Evolutionary conservation across 1,140 invertebrate species (phyloP).

Genomic region (Rhopalosiphum padi): DNA sequence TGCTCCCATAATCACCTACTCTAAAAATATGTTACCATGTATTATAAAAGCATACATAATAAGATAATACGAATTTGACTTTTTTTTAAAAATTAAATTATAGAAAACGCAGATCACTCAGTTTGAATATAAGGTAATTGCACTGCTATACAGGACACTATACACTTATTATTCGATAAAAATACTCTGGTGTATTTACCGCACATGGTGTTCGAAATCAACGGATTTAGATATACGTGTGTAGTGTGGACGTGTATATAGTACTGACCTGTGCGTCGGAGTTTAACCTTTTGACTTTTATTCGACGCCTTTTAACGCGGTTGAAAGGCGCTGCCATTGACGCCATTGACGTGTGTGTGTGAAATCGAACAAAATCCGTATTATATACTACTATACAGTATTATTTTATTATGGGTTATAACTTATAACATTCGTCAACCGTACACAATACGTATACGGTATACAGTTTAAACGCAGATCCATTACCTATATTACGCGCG

Average conservation of each 20-base stretch:
- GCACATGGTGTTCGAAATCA: not conserved
- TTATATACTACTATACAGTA: not conserved
- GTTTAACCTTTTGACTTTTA: slow-evolving; percentile 38
- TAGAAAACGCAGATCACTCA: not conserved
- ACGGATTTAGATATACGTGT: not conserved
- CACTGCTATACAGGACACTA: not conserved
- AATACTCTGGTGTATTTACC: not conserved
- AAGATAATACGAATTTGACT: not conserved
- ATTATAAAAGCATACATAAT: not conserved
- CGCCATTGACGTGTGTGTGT: not conserved
- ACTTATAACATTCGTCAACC: not conserved
- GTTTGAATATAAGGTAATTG: not conserved
- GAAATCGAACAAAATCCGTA: not conserved
- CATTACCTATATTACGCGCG: not conserved
- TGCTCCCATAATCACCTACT: not conserved
- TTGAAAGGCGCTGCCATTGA: not conserved
- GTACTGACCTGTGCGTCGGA: slow-evolving; percentile 49
- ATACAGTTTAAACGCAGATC: not conserved
- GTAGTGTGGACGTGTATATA: not conserved
- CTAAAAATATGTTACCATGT: not conserved
- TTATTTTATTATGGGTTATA: not conserved
- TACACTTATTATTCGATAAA: not conserved
- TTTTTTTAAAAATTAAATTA: not conserved
- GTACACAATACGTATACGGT: not conserved
- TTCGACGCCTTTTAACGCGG: slow-evolving; percentile 33